Conservation (phyloP, 2,113 vertebrate genomes). For the Seriola quinqueradiata region DNA sequence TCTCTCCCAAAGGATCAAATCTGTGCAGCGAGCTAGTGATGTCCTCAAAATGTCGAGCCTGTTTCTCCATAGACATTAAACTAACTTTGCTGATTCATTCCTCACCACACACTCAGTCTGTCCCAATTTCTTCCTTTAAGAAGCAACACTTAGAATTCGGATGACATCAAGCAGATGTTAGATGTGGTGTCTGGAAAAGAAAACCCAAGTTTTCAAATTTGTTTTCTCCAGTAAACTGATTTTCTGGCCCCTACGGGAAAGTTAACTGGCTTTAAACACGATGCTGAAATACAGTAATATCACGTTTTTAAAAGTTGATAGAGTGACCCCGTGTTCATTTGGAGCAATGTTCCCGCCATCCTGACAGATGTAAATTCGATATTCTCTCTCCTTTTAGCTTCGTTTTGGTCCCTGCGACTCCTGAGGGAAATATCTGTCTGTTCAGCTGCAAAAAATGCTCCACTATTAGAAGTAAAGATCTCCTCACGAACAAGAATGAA, state of each 20-base stretch:
- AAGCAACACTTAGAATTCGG: neutral
- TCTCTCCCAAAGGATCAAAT: slow-evolving; percentile 17
- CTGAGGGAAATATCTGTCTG: neutral
- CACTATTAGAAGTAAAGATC: neutral
- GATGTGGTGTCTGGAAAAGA: neutral
- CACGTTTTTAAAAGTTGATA: neutral
- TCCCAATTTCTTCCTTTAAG: neutral
- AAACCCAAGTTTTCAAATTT: neutral
- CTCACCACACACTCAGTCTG: neutral
- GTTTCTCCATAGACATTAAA: slow-evolving; percentile 9
- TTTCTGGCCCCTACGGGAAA: neutral
- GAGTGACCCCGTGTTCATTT: no score
- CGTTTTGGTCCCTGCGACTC: neutral
- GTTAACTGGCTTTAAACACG: neutral
- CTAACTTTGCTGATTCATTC: neutral
- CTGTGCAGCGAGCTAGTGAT: slow-evolving; percentile 2
- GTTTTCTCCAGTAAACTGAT: neutral
- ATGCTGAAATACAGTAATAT: no score
- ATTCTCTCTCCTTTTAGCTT: neutral
- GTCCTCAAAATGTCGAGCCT: slow-evolving; percentile 15
- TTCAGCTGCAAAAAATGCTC: neutral
- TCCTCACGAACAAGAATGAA: no score
- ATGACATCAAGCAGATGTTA: neutral
- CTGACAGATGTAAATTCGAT: neutral
- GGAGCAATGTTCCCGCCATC: no score